Conservation (phyloP, 1,140 invertebrate genomes). For the Zaprionus inermis region DNA sequence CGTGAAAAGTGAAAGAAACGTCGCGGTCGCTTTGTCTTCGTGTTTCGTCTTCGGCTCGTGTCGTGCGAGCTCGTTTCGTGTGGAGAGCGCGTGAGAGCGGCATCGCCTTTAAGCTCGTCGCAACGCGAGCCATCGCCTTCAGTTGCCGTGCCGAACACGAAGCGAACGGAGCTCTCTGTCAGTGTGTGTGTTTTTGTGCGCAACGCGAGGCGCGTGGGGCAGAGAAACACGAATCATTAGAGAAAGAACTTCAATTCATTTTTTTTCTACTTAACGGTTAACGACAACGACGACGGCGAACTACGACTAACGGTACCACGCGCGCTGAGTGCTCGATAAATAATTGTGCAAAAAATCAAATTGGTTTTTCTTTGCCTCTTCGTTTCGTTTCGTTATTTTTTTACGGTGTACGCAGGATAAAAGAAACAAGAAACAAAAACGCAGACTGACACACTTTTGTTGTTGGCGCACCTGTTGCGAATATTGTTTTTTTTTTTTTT, state of each 20-base stretch:
- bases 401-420: constrained; percentile 17
- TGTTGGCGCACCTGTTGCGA: constrained; percentile 18
- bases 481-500: constrained; percentile 7
- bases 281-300: too few species aligned
- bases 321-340: constrained; percentile 35
- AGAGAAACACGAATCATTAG: not conserved
- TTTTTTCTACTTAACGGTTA: constrained; percentile 10
- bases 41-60: not conserved
- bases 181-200: constrained; percentile 3
- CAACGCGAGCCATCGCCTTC: constrained; percentile 37
- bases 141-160: constrained; percentile 57
- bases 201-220: constrained; percentile 33
- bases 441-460: constrained; percentile 1
- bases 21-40: not conserved
- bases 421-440: not conserved
- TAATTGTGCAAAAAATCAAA: constrained; percentile 21
- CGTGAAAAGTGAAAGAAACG: constrained; percentile 68
- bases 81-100: constrained; percentile 11
- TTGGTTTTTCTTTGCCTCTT: constrained; percentile 1
- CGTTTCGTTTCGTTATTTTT: constrained; percentile 17
- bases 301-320: constrained; percentile 20
- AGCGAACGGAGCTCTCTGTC: constrained; percentile 53
- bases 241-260: too few species aligned
- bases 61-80: constrained; percentile 16
- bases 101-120: constrained; percentile 45